phyloP scores from a whole-genome alignment of 2,888 invertebrate genomes.

The Entomobrya proxima region DNA sequence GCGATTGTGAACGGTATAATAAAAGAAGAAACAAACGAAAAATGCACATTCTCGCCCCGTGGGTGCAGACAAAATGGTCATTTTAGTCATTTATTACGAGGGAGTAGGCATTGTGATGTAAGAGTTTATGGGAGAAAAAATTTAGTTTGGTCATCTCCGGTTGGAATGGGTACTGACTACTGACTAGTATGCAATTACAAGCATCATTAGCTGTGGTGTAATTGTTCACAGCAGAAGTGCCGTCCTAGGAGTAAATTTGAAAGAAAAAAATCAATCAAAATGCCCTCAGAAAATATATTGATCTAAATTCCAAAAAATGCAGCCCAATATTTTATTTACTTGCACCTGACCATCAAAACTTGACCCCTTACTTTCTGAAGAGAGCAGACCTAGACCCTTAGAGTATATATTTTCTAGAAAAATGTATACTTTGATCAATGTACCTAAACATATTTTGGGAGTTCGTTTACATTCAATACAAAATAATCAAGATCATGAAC shows the following conservation, averaged over 20 bases:
- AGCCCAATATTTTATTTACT: neutral
- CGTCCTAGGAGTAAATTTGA: neutral
- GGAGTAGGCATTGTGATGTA: neutral
- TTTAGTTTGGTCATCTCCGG: neutral
- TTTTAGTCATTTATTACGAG: too few species aligned
- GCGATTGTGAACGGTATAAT: neutral
- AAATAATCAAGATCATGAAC: neutral
- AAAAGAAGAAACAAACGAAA: constrained; percentile 1
- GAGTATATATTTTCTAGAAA: neutral
- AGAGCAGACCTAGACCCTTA: neutral
- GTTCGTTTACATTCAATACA: neutral
- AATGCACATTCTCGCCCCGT: neutral
- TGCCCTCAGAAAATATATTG: neutral
- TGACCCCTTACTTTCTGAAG: neutral
- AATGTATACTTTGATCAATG: neutral
- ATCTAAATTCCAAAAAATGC: neutral
- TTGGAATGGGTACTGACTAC: neutral
- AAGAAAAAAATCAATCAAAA: neutral
- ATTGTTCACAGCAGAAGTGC: neutral
- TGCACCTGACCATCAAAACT: neutral
- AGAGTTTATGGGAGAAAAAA: too few species aligned
- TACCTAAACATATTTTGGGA: too few species aligned
- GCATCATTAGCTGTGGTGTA: neutral
- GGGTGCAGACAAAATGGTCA: constrained; percentile 6
- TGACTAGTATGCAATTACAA: neutral